Base-by-base conservation (phyloP, 1,140 invertebrate genomes). In the Drosophila saltans region DNA sequence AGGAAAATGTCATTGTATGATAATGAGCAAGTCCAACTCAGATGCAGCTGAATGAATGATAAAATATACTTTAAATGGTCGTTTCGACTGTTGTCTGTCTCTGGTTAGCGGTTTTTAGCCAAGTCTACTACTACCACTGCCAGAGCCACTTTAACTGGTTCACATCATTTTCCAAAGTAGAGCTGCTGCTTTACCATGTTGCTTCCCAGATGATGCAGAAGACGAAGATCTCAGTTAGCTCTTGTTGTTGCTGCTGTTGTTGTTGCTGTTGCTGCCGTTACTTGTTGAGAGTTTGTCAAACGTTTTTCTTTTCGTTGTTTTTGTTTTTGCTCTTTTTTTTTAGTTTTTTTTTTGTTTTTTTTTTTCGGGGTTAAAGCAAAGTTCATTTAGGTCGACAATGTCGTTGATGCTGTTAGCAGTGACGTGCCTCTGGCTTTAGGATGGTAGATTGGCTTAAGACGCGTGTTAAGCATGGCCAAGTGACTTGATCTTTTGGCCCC, bases 11-110 rank as follows among this genome's bases (percentile, higher is more conserved):
- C 84, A 89, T 89, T 89, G 84, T 89, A 89, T 89, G 84, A 89
- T 89, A 89, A 89, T 89, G 84, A 89, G 83, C 83, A 79, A 71
- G 75, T 86, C 83, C 75, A 78, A 85, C 79, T 76, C 79, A 86
- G 83, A 80, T 83, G 83, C 83, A 83, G 83, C 77, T 86, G 83
- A 86, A 86, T 86, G 83, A 88, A 88, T 86, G 83, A 86, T 86
- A 86, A 86, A 86, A 86, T 86, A 86, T 86, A 88, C 83, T 86
- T 86, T 86, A 86, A 86, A 86, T 86, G 83, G 83, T 86, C 80
- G 83, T 88, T 89, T 86, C 83, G 83, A 86, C 80, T 86, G 48
- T 86, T 86, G 82, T 88, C 79, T 79, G 76, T 86, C 80, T 77
- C 60, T 75, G 74, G 67, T 65, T 86, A 86, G 82, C 83, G 80